Base-by-base conservation (phyloP, 2,888 invertebrate genomes). In the Deilephila porcellus region DNA sequence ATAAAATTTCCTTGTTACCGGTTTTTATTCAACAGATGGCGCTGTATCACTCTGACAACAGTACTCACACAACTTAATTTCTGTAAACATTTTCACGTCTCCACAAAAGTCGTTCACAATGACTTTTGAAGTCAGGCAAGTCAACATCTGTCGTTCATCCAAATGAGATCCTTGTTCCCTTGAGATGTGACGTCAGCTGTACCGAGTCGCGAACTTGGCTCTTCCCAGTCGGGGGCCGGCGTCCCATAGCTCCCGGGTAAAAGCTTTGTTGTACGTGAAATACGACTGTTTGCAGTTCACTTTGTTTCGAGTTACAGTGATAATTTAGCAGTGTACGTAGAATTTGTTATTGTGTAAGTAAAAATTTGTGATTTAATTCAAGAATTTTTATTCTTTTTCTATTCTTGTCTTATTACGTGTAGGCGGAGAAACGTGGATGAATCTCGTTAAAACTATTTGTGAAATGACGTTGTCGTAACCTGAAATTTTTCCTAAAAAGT, bases 201-300 rank as follows among this genome's bases (percentile, higher is more conserved):
- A 20, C 7, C 37, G 64, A 45, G n/a, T 45, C 14, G 14, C n/a
- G 64, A 64, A 45, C 45, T 64, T 45, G 20, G 34, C 37, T 37
- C n/a, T 11, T 8, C 37, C 7, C 34, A 7, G n/a, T 37, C 64
- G 37, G 34, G 19, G 4, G n/a, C 45, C 20, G 20, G 37, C 45
- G 11, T 64, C 37, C 37, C 37, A 3, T 20, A 45, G 8, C 4
- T 1, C 20, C 2, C 3, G 64, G 45, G 37, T 64, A 64, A 64
- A 45, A 64, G 64, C 45, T 45, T 45, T 64, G 45, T 37, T 64
- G 20, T 37, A 4, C 37, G 37, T 45, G 11, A 64, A 64, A 64
- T 64, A 64, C 20, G 64, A 45, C 11, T 64, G 45, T 45, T 37
- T 45, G 37, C 14, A 45, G 14, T 20, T 64, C 20, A 20, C n/a